Evolutionary conservation across 1,140 invertebrate genomes (phyloP), one percentile per base, ranked within the genome.

Genomic region (Macrocentrus cingulum): DNA sequence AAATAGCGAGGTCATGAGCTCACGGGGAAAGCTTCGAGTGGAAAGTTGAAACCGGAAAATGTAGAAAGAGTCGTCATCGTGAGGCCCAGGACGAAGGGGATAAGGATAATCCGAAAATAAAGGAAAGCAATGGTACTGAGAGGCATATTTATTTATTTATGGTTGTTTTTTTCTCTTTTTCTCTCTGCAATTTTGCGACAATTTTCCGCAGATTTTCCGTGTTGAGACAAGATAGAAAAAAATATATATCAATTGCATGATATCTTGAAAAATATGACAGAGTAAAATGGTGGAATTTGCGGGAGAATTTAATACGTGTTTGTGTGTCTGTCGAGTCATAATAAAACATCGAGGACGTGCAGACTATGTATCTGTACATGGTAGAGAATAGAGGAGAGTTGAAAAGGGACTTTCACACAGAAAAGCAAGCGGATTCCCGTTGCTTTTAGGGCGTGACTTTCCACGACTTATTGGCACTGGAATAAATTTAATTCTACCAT

Each of bases 401-500:
- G n/a, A n/a, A n/a, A n/a, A n/a, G n/a, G n/a, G n/a, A n/a, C n/a
- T n/a, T n/a, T n/a, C n/a, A n/a, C n/a, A n/a, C n/a, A 23, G 20
- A 16, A 8, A 29, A 23, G 16, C 23, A 25, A 48, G 23, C 25
- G 52, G 44, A 60, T 60, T 60, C 59, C 53, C n/a, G n/a, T n/a
- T 23, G 59, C 52, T 56, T 60, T 60, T 56, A 56, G 59, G 59
- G 59, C 55, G 51, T 36, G 50, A 60, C 50, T 60, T 60, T 60
- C 53, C n/a, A n/a, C 44, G 45, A 60, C 59, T 60, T 60, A 60
- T 60, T 60, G 59, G 44, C 53, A 49, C 53, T 55, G 59, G 59
- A 60, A 60, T 60, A 60, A 60, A 60, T 60, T 60, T 56, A 60
- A 60, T 60, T 49, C 53, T 39, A 36, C 46, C 34, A 60, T 60